Percentiles rank a stretch among this genome's conserved stretches.
Evolutionary conservation across 2,113 vertebrate genomes (phyloP).

Genomic region (Willisornis vidua): DNA sequence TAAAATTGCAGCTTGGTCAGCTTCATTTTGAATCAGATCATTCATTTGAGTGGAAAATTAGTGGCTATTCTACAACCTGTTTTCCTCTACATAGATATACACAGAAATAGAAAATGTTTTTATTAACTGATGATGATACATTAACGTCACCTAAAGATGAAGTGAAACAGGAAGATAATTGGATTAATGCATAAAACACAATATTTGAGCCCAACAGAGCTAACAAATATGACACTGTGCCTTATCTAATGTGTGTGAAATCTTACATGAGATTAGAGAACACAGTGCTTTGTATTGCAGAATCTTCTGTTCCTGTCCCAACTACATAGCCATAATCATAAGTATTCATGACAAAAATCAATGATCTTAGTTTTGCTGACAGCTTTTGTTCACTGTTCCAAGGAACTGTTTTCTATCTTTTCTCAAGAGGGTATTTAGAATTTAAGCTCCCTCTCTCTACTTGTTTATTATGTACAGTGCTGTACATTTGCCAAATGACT

Average conservation of each 20-base stretch:
- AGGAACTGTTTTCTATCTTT: slow-evolving; percentile 50
- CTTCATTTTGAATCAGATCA: not conserved
- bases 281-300: not conserved
- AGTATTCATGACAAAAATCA: slow-evolving; percentile 59
- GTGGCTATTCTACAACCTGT: not conserved
- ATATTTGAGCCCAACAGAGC: not conserved
- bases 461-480: slow-evolving; percentile 58
- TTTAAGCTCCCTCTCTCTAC: slow-evolving; percentile 24
- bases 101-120: not conserved
- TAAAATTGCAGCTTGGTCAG: not conserved
- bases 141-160: not conserved
- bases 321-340: not conserved
- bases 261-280: not conserved
- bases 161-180: not conserved
- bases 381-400: slow-evolving; percentile 48
- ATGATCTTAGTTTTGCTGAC: slow-evolving; percentile 25
- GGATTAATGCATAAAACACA: slow-evolving; percentile 30
- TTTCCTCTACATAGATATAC: not conserved
- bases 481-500: slow-evolving; percentile 39
- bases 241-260: slow-evolving; percentile 5
- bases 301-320: slow-evolving; percentile 3
- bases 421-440: slow-evolving; percentile 67
- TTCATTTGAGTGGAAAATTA: not conserved
- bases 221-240: not conserved
- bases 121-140: not conserved